A percentile compares a stretch with the other conserved stretches of the same genome.
These are phyloP conservation scores for Cheilosia pagana DNA, from an alignment of 2,888 invertebrate species.

Conservation along the genomic window DNA sequence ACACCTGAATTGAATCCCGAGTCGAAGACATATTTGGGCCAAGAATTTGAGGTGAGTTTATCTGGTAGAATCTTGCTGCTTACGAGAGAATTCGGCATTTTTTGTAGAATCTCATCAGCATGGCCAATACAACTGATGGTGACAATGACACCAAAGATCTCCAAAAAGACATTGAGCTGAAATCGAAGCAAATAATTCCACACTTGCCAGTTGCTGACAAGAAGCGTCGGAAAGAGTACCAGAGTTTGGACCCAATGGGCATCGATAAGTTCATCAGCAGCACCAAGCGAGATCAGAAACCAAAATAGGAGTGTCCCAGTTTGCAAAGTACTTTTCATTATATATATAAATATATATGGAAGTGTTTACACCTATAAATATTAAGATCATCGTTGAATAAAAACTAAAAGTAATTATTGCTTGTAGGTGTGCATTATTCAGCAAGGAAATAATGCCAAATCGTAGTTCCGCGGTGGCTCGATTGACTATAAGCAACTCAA, in stretches of 20 bases:
- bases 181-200: conserved; percentile 38
- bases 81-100: background rate
- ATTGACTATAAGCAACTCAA: too few species aligned
- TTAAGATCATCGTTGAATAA: too few species aligned
- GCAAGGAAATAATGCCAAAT: too few species aligned
- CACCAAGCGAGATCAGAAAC: conserved; percentile 12
- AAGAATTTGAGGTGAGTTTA: conserved; percentile 79
- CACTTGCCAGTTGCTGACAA: conserved; percentile 17
- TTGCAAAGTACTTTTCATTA: too few species aligned
- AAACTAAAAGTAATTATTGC: too few species aligned
- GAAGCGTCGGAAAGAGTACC: conserved; percentile 55
- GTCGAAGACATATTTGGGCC: conserved; percentile 78
- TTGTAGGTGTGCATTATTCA: too few species aligned
- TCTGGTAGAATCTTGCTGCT: background rate
- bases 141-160: conserved; percentile 53
- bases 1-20: conserved; percentile 77
- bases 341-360: too few species aligned
- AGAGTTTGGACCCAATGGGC: conserved; percentile 64
- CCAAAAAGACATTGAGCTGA: conserved; percentile 26
- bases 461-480: too few species aligned
- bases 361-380: too few species aligned
- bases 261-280: conserved; percentile 53
- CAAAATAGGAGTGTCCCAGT: background rate
- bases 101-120: conserved; percentile 52
- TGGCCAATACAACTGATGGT: conserved; percentile 56